Base-by-base conservation (phyloP, 2,113 vertebrate genomes). In the Chinchilla lanigera region DNA sequence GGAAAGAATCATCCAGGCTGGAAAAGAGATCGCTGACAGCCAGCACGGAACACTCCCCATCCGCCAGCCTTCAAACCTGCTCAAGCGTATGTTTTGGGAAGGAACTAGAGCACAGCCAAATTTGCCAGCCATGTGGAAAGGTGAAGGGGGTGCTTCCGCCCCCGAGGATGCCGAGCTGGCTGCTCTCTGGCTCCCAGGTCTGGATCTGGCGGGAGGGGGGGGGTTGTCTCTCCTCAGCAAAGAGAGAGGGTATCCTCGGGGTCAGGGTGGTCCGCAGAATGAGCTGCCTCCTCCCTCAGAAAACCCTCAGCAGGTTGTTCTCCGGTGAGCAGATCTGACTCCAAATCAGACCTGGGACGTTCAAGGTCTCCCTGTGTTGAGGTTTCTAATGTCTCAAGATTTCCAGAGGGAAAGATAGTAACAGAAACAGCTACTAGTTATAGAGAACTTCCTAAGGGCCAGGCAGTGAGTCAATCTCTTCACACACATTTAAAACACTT, bases 81-180 rank as follows among this genome's bases (percentile, higher is more conserved):
- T 96, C 89, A 86, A 95, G 97, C 9, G 3, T 77, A 92, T 50
- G 87, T 58, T 93, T 92, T 60, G 65, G 96, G n/a, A 69, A 89
- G 92, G 95, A 97, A 97, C 87, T 92, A 95, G 96, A 98, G 96
- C 96, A 86, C 47, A 94, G 93, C 24, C 82, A 90, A 93, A 95
- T 97, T 88, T 92, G 67, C 69, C 81, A 95, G 93, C 93, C 85
- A 82, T 8, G 77, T 90, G 97, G 89, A 89, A 94, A 81, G 26
- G 33, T 71, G 14, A 65, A 44, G 35, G 44, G 58, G 61, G 38
- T 30, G n/a, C 60, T 69, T 50, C 38, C 30, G 47, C 95, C 44
- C 41, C 73, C 35, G 11, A 73, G 71, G 38, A 35, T 26, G 41
- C n/a, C 0, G 3, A 52, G 77, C 13, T 33, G 2, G 26, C 56